phyloP scores from a whole-genome alignment of 1,140 invertebrate species.

The Scaptomyza montana region DNA sequence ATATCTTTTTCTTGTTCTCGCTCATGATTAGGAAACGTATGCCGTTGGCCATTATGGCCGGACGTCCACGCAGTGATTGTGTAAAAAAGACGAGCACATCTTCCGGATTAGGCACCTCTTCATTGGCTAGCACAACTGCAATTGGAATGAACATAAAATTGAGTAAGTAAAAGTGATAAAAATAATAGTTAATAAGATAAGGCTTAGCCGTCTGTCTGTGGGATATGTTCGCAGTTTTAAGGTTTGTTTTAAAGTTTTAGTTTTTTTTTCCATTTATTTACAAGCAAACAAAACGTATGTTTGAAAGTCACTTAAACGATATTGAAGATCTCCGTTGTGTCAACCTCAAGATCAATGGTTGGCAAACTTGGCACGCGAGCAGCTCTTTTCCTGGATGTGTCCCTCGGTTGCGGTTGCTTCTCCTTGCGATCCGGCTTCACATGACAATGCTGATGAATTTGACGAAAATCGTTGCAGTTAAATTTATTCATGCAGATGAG shows the following conservation, averaged over 20 bases:
- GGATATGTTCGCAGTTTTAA: constrained; percentile 5
- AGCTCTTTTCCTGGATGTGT: constrained; percentile 11
- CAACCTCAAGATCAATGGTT: constrained; percentile 27
- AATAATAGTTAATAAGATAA: constrained; percentile 7
- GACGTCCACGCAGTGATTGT: constrained; percentile 78
- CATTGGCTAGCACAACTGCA: constrained; percentile 78
- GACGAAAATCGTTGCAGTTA: constrained; percentile 70
- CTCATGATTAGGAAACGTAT: constrained; percentile 83
- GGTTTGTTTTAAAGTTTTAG: constrained; percentile 8
- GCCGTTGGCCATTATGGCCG: constrained; percentile 82
- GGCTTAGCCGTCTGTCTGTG: constrained; percentile 29
- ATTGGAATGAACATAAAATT: constrained; percentile 23
- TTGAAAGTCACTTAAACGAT: constrained; percentile 57
- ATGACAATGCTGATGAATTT: constrained; percentile 79
- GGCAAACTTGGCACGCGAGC: constrained; percentile 35
- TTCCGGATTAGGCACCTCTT: constrained; percentile 77
- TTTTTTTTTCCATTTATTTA: constrained; percentile 51
- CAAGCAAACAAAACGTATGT: constrained; percentile 29
- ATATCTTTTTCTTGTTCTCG: constrained; percentile 82
- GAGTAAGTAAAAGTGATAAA: constrained; percentile 31
- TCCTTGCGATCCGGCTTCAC: constrained; percentile 53
- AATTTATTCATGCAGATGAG: constrained; percentile 81
- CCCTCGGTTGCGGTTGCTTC: constrained; percentile 7
- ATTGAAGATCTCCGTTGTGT: constrained; percentile 45
- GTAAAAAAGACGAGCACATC: constrained; percentile 81